Evolutionary conservation across 2,113 vertebrate species (phyloP), one percentile per base, ranked within the genome.

Genomic region (Malurus elegans): DNA sequence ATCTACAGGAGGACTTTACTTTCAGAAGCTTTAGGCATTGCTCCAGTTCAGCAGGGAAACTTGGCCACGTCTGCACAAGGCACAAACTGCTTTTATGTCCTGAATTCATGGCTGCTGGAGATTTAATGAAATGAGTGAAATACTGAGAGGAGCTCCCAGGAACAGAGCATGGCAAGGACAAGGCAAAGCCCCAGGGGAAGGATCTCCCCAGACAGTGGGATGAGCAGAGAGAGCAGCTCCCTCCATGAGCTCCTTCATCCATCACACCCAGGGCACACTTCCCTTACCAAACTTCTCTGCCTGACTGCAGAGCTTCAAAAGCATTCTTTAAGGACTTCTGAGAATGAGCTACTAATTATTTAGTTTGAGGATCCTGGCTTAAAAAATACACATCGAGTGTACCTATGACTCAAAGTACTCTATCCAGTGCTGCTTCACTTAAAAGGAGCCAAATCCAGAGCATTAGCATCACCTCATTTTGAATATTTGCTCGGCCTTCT

Each of bases 1-100:
- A 32, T 1, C 2, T 5, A 67, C 3, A 5, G 28, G 23, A 54
- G 4, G 7, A 50, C 44, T 1, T 16, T 38, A 7, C 51, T 58
- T 53, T 4, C 28, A 12, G 38, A 42, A 28, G n/a, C 17, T 70
- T 58, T 25, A 44, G 29, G 18, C 10, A 14, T 76, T 42, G 40
- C 5, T 44, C 21, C 42, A 36, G 57, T 9, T 88, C 65, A 71
- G 34, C 56, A 54, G 20, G 19, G 36, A 70, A 84, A 20, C 45
- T 10, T n/a, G 42, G 64, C 40, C 21, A 32, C 23, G 9, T 51
- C 51, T 6, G 4, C 36, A 54, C 3, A 13, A 25, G 10, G 18
- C 32, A 40, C 20, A 45, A 45, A 28, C 23, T 34, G 25, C 36
- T 64, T 58, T 81, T 19, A 48, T 7, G 34, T 51, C n/a, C 36